Evolutionary conservation across 2,888 invertebrate species (phyloP), one percentile per base, ranked within the genome.

Genomic region (Zelleria hepariella): DNA sequence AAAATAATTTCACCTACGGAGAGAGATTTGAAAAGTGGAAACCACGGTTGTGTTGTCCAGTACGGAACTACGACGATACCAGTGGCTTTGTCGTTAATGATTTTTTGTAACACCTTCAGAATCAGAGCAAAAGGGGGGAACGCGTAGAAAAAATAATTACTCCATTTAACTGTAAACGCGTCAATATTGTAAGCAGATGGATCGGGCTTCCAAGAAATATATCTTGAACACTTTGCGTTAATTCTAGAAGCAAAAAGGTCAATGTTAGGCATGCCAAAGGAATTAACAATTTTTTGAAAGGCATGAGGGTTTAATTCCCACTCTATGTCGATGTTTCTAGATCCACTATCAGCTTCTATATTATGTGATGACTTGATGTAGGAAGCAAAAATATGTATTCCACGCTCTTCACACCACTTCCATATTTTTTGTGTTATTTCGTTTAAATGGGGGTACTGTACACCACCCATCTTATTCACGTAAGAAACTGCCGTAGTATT

Each of bases 111-210:
- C 25, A 18, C 32, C 54, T 58, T 62, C 18, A 58, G 24, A 52
- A 63, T 60, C 7, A 63, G 47, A 5, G 56, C 21, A 59, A 64
- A 63, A 10, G 64, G 63, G 8, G 62, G 62, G 53, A 64, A 64
- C 3, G 62, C 63, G 56, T 64, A 62, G 59, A 63, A 63, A 32
- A 47, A 62, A 8, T n/a, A 23, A 25, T 21, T 21, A n/a, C 6
- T 15, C 49, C 49, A 49, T 7, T 18, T 20, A 2, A 49, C 18
- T 49, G 49, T 49, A 49, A 49, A 49, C 6, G 49, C 49, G 20
- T 49, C 49, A n/a, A 49, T 49, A 18, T 49, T 49, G 6, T 18
- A 49, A 18, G 18, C 49, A 6, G n/a, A 10, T 18, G 49, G 49
- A 18, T 49, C 49, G n/a, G 18, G n/a, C 18, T 20, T n/a, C 49